Evolutionary conservation across 2,797 vertebrate species (phyloP).

Genomic region (Tympanoctomys barrerae): DNA sequence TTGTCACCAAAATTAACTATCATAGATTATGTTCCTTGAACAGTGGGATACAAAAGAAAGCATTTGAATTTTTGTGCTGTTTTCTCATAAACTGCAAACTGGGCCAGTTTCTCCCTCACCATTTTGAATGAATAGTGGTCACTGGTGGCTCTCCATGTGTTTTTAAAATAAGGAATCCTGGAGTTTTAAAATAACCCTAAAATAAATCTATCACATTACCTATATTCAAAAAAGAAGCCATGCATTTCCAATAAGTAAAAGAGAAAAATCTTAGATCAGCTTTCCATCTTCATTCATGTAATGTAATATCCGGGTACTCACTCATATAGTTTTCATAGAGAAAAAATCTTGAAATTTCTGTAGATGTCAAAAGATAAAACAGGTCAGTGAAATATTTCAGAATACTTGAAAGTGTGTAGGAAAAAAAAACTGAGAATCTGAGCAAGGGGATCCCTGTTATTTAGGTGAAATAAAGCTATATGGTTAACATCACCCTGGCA

Average conservation of each 20-base stretch:
- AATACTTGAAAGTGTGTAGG: neutral
- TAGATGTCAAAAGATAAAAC: neutral
- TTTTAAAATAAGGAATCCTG: neutral
- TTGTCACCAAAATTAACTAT: neutral
- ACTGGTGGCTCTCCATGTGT: neutral
- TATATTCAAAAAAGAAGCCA: neutral
- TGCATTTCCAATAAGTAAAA: neutral
- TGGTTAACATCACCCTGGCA: neutral
- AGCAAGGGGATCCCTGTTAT: neutral
- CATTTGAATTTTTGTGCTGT: neutral
- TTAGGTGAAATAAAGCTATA: neutral
- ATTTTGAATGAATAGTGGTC: neutral
- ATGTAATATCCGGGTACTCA: neutral
- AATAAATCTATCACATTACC: neutral
- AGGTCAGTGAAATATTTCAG: neutral
- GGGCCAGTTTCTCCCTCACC: neutral
- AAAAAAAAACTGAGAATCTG: neutral
- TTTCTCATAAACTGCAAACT: neutral
- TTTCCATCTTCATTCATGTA: neutral
- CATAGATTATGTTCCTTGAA: neutral
- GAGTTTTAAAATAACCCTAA: neutral
- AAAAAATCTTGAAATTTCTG: neutral
- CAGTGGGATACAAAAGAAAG: neutral
- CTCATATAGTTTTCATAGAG: neutral
- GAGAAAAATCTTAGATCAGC: neutral